phyloP scores from a whole-genome alignment of 35 echinoderm and acorn worm species.

The Holothuria glaberrima region DNA sequence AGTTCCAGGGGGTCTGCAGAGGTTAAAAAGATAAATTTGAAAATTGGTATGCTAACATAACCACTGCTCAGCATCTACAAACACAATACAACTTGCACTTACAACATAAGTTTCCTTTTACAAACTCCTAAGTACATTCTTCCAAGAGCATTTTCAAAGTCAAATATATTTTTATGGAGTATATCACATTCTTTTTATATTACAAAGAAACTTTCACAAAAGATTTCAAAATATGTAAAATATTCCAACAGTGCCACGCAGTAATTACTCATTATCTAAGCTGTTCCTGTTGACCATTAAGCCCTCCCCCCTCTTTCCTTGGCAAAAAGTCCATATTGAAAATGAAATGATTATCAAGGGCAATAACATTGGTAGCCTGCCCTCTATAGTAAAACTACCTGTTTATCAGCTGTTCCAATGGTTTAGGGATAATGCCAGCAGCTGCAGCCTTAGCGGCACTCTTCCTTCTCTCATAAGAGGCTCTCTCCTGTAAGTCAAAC shows the following conservation, averaged over 20 bases:
- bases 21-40: background rate
- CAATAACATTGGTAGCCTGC: too few relatives aligned
- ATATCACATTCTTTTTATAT: background rate
- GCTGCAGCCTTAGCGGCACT: slow-evolving; percentile 90
- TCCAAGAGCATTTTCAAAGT: background rate
- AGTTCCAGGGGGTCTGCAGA: slow-evolving; percentile 78
- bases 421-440: slow-evolving; percentile 91
- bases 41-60: background rate
- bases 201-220: too few relatives aligned
- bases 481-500: slow-evolving; percentile 76
- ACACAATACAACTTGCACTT: too few relatives aligned
- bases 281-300: too few relatives aligned
- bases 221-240: too few relatives aligned
- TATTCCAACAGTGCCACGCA: too few relatives aligned
- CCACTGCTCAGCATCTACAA: background rate
- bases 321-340: too few relatives aligned
- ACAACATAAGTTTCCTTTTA: background rate
- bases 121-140: background rate
- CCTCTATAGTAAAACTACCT: slow-evolving; percentile 52
- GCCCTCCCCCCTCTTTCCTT: too few relatives aligned
- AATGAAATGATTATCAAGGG: too few relatives aligned
- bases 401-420: slow-evolving; percentile 87
- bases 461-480: slow-evolving; percentile 93
- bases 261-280: too few relatives aligned
- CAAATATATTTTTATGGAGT: background rate